Evolutionary conservation across 2,113 vertebrate genomes (phyloP), one percentile per base, ranked within the genome.

Genomic region (Macroglossus sobrinus): DNA sequence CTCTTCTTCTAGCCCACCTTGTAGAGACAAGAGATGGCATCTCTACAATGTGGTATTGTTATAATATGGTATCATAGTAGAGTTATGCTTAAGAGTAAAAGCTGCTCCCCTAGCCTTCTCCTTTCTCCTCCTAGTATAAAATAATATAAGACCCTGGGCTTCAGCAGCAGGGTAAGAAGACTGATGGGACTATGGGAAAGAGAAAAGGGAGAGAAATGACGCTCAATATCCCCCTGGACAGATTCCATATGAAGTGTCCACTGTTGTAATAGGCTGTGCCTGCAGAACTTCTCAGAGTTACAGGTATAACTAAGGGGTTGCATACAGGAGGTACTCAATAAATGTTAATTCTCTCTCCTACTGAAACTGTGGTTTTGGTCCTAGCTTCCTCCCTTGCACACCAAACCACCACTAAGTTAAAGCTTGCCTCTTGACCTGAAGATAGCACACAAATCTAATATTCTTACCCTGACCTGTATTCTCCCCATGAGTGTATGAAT

Each of bases 271-370:
- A 33, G 9, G 38, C 24, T 84, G 33, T 1, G 22, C 14, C 74
- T 43, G 43, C 18, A 96, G 26, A 96, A 89, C 7, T 82, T 85
- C 90, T 63, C n/a, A 87, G 91, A 69, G 57, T 57, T 61, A 26
- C 2, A 86, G 35, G 5, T 12, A 21, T 78, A 84, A 75, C 28
- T 64, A 24, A 84, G 55, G 7, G 16, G 13, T 9, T 78, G 5
- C 55, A 55, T 35, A 72, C 33, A 68, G 53, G 35, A 85, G 66
- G 35, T 40, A 11, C 59, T 94, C 64, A 33, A 7, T 57, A 61
- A 53, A 61, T 68, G 47, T 66, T 59, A 21, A 57, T 68, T 89
- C 50, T 79, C 5, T 61, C 7, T 72, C 68, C n/a, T 68, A 0
- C 12, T 71, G 59, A 64, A 94, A 13, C 12, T 61, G 69, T 3